These are phyloP conservation scores for Sylvia borin DNA, from an alignment of 2,797 vertebrate genomes.

Conservation along the genomic window DNA sequence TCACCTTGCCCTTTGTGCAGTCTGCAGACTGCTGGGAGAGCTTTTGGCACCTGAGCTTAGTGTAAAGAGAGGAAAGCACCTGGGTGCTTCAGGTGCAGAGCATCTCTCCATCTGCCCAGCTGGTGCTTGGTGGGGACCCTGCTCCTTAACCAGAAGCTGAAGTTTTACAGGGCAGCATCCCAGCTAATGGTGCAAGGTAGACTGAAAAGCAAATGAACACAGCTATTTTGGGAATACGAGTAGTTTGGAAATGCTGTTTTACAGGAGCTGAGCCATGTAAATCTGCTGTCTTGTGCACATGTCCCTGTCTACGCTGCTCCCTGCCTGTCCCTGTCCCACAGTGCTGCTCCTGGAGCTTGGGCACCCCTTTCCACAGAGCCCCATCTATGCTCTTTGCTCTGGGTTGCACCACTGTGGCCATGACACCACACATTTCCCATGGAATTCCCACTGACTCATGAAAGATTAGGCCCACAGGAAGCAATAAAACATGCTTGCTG, in stretches of 20 bases:
- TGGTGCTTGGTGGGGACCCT: rapidly evolving
- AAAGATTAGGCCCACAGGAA: constrained; percentile 20
- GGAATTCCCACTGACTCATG: constrained; percentile 12
- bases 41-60: not conserved
- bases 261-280: not conserved
- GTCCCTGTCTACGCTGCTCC: rapidly evolving
- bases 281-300: rapidly evolving
- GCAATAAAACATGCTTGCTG: constrained; percentile 25
- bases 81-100: not conserved
- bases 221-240: not conserved
- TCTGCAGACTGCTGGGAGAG: not conserved
- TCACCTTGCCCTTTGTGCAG: not conserved
- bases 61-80: not conserved
- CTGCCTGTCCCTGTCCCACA: rapidly evolving
- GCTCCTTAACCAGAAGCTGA: not conserved
- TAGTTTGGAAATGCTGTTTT: not conserved
- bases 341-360: not conserved
- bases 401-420: not conserved
- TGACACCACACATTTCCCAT: not conserved
- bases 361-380: not conserved
- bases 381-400: not conserved
- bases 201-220: not conserved
- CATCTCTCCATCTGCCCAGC: not conserved
- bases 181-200: not conserved
- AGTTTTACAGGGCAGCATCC: not conserved